Percentiles rank a stretch among this genome's conserved stretches.
Conservation (phyloP, 2,113 vertebrate genomes). For the Cheirogaleus medius region DNA sequence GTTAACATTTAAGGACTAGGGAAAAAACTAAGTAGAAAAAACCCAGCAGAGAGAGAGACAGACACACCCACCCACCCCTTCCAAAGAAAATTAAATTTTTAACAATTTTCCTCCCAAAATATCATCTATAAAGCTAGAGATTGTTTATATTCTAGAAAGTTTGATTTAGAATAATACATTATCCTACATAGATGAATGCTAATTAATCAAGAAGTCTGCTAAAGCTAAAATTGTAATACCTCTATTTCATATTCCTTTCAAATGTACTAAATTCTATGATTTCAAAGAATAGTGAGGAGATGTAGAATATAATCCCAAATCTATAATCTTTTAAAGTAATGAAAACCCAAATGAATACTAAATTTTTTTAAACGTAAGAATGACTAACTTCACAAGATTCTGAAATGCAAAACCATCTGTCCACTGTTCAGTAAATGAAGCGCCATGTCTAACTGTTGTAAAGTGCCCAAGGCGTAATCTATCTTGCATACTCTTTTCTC, state of each 20-base stretch:
- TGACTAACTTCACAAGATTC: constrained; percentile 98
- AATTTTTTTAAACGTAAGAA: constrained; percentile 78
- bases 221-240: constrained; percentile 15
- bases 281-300: constrained; percentile 62
- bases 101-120: not conserved
- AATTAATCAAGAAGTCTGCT: constrained; percentile 16
- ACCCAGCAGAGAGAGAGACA: no score
- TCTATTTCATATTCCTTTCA: constrained; percentile 47
- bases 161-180: not conserved
- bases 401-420: constrained; percentile 99
- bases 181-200: not conserved
- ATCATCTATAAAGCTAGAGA: constrained; percentile 3
- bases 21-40: no score
- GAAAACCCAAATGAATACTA: constrained; percentile 77
- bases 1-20: no score
- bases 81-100: constrained; percentile 18
- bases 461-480: constrained; percentile 98
- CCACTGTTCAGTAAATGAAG: constrained; percentile 99
- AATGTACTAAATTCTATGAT: constrained; percentile 66
- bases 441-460: constrained; percentile 98
- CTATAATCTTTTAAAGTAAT: constrained; percentile 57
- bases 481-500: constrained; percentile 99
- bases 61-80: not conserved
- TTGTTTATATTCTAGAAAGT: constrained; percentile 29
- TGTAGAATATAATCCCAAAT: constrained; percentile 59